These are phyloP conservation scores for Oscheius onirici DNA, from an alignment of 2,888 invertebrate species.

Conservation along the genomic window DNA sequence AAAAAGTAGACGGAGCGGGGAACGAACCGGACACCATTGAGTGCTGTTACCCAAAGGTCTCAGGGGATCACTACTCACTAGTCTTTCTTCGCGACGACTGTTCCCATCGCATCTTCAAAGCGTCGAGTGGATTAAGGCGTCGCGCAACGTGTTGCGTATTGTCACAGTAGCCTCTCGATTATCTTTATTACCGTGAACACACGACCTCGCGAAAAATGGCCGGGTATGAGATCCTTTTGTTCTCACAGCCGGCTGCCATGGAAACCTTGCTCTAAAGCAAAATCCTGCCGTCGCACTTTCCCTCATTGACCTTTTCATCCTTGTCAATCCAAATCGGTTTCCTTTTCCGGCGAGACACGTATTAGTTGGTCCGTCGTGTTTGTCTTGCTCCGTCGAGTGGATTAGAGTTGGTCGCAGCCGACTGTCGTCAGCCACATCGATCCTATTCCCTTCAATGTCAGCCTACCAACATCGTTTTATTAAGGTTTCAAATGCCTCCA, in stretches of 20 bases:
- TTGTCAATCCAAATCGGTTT: not conserved
- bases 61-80: not conserved
- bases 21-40: slow-evolving; percentile 3
- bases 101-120: slow-evolving; percentile 24
- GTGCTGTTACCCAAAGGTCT: not conserved
- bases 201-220: not conserved
- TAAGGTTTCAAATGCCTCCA: slow-evolving; percentile 8
- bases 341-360: slow-evolving; percentile 24
- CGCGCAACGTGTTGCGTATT: slow-evolving; percentile 19
- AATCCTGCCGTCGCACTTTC: not conserved
- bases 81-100: not conserved
- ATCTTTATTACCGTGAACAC: slow-evolving; percentile 12
- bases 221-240: not conserved
- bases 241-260: not conserved
- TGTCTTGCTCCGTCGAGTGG: slow-evolving; percentile 25
- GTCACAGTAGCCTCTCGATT: slow-evolving; percentile 8
- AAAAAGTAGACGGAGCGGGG: not conserved
- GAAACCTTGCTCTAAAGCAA: not conserved
- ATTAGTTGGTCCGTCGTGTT: slow-evolving; percentile 22
- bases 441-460: slow-evolving; percentile 1
- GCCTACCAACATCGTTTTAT: slow-evolving; percentile 22
- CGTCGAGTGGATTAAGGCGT: slow-evolving; percentile 19
- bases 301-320: not conserved
- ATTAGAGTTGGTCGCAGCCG: slow-evolving; percentile 28
- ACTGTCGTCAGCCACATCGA: slow-evolving; percentile 22